These are phyloP conservation scores for Aythya baeri DNA, from an alignment of 2,113 vertebrate species.

Conservation along the genomic window DNA sequence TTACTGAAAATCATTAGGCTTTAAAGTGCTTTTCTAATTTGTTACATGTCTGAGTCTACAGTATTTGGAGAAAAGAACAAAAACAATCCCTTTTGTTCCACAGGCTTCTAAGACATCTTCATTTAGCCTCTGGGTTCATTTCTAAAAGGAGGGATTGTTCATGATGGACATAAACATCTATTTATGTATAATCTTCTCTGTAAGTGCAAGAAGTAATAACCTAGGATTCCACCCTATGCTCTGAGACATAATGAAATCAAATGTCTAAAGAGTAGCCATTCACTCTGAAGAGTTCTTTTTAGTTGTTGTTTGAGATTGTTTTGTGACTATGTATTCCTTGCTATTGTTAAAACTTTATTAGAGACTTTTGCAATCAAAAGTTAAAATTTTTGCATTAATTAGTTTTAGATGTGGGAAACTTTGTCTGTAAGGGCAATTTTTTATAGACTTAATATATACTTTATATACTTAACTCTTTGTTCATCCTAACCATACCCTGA, in stretches of 20 bases:
- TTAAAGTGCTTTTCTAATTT: not conserved
- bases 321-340: not conserved
- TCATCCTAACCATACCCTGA: not conserved
- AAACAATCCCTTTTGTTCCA: not conserved
- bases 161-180: not conserved
- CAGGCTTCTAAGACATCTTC: not conserved
- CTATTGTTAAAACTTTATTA: not conserved
- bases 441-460: not conserved
- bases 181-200: not conserved
- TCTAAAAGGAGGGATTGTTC: not conserved
- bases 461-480: not conserved
- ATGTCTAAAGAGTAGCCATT: not conserved
- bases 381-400: not conserved
- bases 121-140: not conserved
- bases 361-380: not conserved
- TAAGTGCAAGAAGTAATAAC: not conserved
- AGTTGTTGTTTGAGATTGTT: not conserved
- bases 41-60: not conserved
- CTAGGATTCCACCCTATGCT: not conserved
- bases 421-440: not conserved
- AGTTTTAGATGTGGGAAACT: not conserved
- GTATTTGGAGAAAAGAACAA: not conserved
- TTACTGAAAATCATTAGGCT: not conserved
- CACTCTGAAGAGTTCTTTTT: not conserved
- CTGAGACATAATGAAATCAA: not conserved